Base-by-base conservation (phyloP, 2,113 vertebrate genomes). In the Oryzias melastigma region DNA sequence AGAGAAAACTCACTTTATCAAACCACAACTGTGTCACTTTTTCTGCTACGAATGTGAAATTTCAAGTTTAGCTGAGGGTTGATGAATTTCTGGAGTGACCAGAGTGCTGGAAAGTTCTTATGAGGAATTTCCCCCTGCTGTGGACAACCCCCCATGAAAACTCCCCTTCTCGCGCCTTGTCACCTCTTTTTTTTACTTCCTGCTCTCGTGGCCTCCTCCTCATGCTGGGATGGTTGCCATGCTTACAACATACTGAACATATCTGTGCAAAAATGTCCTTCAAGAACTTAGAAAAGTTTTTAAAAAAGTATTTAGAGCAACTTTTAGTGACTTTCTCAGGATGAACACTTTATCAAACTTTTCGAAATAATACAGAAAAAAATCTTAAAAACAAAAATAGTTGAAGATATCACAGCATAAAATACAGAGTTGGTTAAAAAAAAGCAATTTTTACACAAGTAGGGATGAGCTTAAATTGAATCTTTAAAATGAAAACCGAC, bases 51-150 rank as follows among this genome's bases (percentile, higher is more conserved):
- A 35, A 35, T 35, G 2, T 35, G 35, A 35, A 10, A 12, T 12
- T 12, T 35, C 27, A 29, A 27, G 20, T 24, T 44, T 10, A 47
- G 46, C 62, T 52, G 77, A 79, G 69, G 63, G 62, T 82, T 79
- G 77, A 80, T 58, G 61, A 75, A 78, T 81, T 79, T 65, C 65
- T 59, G 57, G 61, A 76, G 65, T 54, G 65, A 73, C 42, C 59
- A n/a, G 50, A 69, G 70, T 75, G 71, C 65, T 70, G 58, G 25
- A 47, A 52, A 65, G 76, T 52, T 45, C 60, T 49, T 20, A 20
- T 22, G 62, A 80, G 83, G 83, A 88, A 88, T 88, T 62, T 55
- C 62, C 74, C 73, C 82, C 76, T 1, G 43, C 75, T 68, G 81
- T 70, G 71, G 12, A 15, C 50, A 14, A 19, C 42, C 67, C 63